Percentiles rank a stretch among this genome's conserved stretches.
phyloP scores from a whole-genome alignment of 2,888 invertebrate genomes.

The Lycia hirtaria region DNA sequence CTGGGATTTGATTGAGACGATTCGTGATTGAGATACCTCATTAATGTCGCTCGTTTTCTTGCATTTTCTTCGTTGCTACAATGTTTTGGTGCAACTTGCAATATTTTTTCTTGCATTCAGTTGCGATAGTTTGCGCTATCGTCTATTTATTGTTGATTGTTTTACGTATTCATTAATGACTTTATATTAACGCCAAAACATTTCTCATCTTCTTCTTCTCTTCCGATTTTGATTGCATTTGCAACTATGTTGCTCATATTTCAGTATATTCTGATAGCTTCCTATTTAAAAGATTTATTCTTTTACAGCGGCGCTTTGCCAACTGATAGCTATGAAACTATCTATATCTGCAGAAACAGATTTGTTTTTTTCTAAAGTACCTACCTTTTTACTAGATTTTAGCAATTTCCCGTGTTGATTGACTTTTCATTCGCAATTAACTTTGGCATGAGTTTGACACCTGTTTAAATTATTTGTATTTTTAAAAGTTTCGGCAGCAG shows the following conservation, averaged over 20 bases:
- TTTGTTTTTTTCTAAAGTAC: constrained; percentile 12
- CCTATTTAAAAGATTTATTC: constrained; percentile 14
- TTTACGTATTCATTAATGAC: constrained; percentile 22
- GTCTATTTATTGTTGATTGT: constrained; percentile 20
- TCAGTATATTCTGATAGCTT: constrained; percentile 12
- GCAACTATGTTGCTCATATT: constrained; percentile 1
- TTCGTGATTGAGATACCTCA: constrained; percentile 70
- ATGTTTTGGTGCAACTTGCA: constrained; percentile 37
- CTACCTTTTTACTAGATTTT: constrained; percentile 15
- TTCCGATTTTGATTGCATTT: constrained; percentile 9
- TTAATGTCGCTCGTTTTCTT: constrained; percentile 62
- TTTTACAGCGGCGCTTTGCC: constrained; percentile 16
- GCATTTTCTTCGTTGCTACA: constrained; percentile 55
- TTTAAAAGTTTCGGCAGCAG: constrained; percentile 24
- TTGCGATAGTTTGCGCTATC: constrained; percentile 16
- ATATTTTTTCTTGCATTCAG: constrained; percentile 39
- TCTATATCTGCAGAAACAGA: constrained; percentile 11
- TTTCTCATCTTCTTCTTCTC: not conserved
- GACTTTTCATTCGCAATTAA: constrained; percentile 20
- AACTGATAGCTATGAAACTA: constrained; percentile 7
- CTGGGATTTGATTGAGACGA: constrained; percentile 72
- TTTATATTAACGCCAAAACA: not conserved
- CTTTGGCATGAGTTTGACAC: constrained; percentile 12
- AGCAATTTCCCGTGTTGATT: constrained; percentile 21
- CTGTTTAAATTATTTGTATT: constrained; percentile 24